These are phyloP conservation scores for Speoplatyrhinus poulsoni DNA, from an alignment of 2,113 vertebrate species.

Conservation along the genomic window DNA sequence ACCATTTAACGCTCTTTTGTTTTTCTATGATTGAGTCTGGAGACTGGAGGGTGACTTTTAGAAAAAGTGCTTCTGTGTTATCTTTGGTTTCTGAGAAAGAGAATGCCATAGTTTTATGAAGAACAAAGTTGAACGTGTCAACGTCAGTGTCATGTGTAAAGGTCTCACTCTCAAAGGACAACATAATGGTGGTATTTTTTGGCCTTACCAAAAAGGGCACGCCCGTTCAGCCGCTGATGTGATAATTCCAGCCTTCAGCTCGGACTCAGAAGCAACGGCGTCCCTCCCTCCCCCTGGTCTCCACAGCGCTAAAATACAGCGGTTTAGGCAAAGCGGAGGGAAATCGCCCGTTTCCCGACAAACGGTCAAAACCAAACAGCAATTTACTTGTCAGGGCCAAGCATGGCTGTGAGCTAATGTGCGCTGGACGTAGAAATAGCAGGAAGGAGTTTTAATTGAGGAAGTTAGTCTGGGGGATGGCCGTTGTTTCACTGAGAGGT, in stretches of 20 bases:
- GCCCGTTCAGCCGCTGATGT: constrained; percentile 63
- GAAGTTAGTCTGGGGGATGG: constrained; percentile 47
- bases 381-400: constrained; percentile 74
- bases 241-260: constrained; percentile 73
- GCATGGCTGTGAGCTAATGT: constrained; percentile 57
- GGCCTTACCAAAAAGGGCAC: constrained; percentile 46
- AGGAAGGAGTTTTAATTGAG: constrained; percentile 76
- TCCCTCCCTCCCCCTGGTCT: constrained; percentile 19
- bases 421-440: constrained; percentile 68
- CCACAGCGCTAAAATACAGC: constrained; percentile 45
- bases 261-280: constrained; percentile 40
- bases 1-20: constrained; percentile 16
- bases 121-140: neutral
- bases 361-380: constrained; percentile 73
- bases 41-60: neutral
- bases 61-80: neutral
- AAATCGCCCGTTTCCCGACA: constrained; percentile 73
- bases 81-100: neutral
- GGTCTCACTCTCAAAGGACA: constrained; percentile 29
- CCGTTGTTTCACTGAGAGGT: constrained; percentile 43
- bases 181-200: constrained; percentile 32
- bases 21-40: constrained; percentile 9
- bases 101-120: neutral
- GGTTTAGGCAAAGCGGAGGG: constrained; percentile 69
- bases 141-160: constrained; percentile 25